Base-by-base conservation (phyloP, 2,797 vertebrate genomes). In the Tarsius wallacei region DNA sequence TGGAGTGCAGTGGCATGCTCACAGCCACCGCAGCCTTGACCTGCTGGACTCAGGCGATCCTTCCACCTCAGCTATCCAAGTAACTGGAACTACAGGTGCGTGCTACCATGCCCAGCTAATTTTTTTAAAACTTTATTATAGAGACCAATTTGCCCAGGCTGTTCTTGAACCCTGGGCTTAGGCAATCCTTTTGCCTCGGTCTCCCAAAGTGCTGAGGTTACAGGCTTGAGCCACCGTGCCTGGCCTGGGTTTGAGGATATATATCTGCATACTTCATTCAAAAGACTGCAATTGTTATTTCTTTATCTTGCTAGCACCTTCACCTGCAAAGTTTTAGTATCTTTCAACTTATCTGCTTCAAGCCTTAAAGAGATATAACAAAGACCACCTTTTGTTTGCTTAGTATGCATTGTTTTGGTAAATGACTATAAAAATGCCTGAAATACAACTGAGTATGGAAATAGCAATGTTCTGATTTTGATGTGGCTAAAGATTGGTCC, bases 391-490 rank as follows among this genome's bases (percentile, higher is more conserved):
- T 87, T 74, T 81, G 49, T 90, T 80, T 66, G 61, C 28, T 53
- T 87, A 70, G 22, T 96, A 63, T 74, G 63, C 17, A 22, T 22
- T 76, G 10, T 91, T 94, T 31, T 68, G 74, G 19, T 96, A 63
- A 88, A 82, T 70, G 76, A 82, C 47, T 33, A 26, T 51, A 91
- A 64, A 70, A 93, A 77, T 90, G 68, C 55, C 12, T 90, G 82
- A 90, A 87, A 53, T 87, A 57, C 28, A 71, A 6, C 36, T 87
- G 63, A n/a, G 21, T 63, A 33, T 71, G 87, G 87, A 91, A 87
- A 90, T 82, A 51, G 42, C 36, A 59, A 28, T 89, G 80, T 85
- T 89, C 13, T 61, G 14, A 68, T 87, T 91, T 55, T 49, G 26
- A 71, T 78, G 24, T 49, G 19, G 42, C 15, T 90, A 42, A 90